phyloP scores from a whole-genome alignment of 2,113 vertebrate species.

The Himantopus leucocephalus region DNA sequence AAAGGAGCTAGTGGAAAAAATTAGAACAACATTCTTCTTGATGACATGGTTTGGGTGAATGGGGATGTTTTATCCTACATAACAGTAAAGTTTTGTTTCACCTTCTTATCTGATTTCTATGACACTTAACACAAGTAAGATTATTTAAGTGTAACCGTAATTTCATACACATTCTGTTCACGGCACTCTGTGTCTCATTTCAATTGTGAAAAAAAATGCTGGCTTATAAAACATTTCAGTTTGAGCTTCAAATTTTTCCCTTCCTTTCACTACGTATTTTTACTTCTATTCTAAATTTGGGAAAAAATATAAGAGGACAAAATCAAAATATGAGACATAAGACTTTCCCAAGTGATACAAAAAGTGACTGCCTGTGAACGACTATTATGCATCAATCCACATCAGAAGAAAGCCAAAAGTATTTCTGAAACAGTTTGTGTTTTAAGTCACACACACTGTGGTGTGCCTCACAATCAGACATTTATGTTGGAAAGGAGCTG shows the following conservation, averaged over 20 bases:
- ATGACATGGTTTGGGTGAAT: not conserved
- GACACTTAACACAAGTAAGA: not conserved
- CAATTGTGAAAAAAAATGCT: not conserved
- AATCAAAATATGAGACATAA: not conserved
- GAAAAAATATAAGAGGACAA: not conserved
- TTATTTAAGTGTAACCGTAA: not conserved
- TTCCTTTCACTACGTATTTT: not conserved
- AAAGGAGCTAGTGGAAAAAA: not conserved
- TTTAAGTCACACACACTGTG: not conserved
- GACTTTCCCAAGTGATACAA: not conserved
- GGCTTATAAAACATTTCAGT: not conserved
- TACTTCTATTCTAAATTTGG: not conserved
- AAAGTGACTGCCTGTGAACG: not conserved
- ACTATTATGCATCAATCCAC: not conserved
- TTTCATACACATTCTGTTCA: not conserved
- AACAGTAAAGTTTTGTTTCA: not conserved
- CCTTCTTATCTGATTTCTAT: not conserved
- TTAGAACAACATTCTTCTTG: not conserved
- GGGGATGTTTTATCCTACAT: not conserved
- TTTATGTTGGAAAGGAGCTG: not conserved
- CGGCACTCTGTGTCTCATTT: not conserved
- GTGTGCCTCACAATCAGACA: not conserved
- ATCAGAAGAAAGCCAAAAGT: not conserved
- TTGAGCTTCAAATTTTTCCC: not conserved
- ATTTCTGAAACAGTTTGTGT: not conserved